Conservation (phyloP, 2,113 vertebrate species). For the Pollimyrus isidori region DNA sequence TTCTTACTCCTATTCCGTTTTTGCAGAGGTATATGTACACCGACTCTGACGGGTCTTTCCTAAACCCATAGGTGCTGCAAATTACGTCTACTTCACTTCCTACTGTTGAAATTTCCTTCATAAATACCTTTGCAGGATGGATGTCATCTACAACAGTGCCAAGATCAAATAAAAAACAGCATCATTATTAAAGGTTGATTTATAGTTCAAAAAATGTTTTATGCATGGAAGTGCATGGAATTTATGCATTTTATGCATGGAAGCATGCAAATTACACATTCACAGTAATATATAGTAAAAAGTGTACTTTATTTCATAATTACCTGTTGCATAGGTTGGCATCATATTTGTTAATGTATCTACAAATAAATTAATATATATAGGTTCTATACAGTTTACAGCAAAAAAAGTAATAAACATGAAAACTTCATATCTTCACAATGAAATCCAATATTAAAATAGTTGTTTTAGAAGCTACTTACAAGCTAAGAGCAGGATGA, state of each 20-base stretch:
- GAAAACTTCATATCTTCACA: neutral
- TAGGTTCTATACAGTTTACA: neutral
- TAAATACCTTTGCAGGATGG: conserved; percentile 33
- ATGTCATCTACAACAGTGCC: neutral
- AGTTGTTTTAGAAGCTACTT: conserved; percentile 22
- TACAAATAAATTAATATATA: neutral
- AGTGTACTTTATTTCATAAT: neutral
- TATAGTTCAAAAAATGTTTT: neutral
- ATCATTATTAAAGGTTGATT: neutral
- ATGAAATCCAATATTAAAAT: neutral
- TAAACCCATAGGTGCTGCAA: conserved; percentile 36
- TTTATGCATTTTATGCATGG: no score
- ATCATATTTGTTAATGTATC: neutral
- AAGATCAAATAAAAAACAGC: neutral
- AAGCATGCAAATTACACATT: neutral
- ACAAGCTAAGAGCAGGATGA: conserved; percentile 25
- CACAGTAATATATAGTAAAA: neutral
- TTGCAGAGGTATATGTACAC: conserved; percentile 34
- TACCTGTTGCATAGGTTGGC: neutral
- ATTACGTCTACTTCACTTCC: conserved; percentile 26
- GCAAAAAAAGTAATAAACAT: neutral
- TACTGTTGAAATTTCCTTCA: conserved; percentile 10
- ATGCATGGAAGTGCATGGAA: neutral
- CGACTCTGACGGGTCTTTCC: neutral
- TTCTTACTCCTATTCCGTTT: neutral